phyloP scores from a whole-genome alignment of 2,113 vertebrate species.

The cat (Felis catus) region F.catus_Fca126_mat1.0 CM031419.1:139625001-139625500 shows the following conservation, averaged over 20 bases:
- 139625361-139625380: background rate
- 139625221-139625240: background rate
- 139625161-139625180: accelerated
- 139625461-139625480: background rate
- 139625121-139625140: background rate
- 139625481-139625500: background rate
- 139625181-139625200: background rate
- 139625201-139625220: background rate
- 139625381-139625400: background rate
- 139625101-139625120: background rate
- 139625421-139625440: background rate
- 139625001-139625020: no score
- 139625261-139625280: background rate
- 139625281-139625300: background rate
- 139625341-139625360: background rate
- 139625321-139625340: background rate
- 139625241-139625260: background rate
- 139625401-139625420: no score
- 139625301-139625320: background rate
- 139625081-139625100: background rate
- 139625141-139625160: background rate
- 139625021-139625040: no score
- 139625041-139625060: background rate
- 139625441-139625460: background rate
- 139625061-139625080: background rate